Evolutionary conservation across 23 tunicate genomes (phyloP).

Genomic region (Aplidium turbinatum): DNA sequence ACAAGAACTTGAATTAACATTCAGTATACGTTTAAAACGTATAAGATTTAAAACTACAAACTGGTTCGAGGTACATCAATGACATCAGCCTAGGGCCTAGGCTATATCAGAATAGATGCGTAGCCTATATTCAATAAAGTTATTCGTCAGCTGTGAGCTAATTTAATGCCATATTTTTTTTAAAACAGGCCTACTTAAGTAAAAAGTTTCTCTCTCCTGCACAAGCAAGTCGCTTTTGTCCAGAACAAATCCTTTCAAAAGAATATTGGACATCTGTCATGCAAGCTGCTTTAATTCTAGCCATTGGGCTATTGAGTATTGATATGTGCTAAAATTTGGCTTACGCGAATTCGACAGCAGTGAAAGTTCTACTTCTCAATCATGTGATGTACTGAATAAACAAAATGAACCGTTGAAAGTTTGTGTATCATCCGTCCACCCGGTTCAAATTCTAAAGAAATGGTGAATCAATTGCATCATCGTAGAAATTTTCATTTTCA

Average conservation of each 20-base stretch:
- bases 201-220: no score
- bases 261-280: constrained; percentile 19
- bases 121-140: no score
- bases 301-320: constrained; percentile 23
- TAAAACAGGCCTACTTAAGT: no score
- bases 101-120: no score
- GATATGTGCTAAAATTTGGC: constrained; percentile 9
- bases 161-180: no score
- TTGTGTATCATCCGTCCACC: constrained; percentile 7
- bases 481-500: constrained; percentile 4
- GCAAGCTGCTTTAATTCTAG: constrained; percentile 6
- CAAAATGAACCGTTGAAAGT: constrained; percentile 24
- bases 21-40: no score
- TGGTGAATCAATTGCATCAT: constrained; percentile 9
- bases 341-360: constrained; percentile 6
- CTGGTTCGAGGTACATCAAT: no score
- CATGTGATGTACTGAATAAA: background rate
- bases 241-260: constrained; percentile 1
- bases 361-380: background rate
- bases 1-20: no score
- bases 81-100: no score
- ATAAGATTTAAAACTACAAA: no score
- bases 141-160: no score
- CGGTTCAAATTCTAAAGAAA: constrained; percentile 6
- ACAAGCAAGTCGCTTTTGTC: constrained; percentile 19